Percentiles rank a stretch among this genome's conserved stretches.
Evolutionary conservation across 2,797 vertebrate species (phyloP).

Genomic region (Hippocampus kuda): DNA sequence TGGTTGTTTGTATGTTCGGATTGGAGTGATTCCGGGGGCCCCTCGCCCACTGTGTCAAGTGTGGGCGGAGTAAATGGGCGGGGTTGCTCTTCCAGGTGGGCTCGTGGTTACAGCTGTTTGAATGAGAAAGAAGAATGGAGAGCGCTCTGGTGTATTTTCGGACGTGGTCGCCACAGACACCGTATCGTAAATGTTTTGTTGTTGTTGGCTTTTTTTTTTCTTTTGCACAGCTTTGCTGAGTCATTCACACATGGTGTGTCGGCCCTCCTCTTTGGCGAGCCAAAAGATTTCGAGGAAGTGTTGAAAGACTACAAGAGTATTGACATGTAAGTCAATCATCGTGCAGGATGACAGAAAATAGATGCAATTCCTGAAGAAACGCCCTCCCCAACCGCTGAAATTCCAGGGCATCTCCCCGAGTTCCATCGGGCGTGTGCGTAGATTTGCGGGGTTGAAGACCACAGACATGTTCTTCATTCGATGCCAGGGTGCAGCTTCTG

Average conservation of each 20-base stretch:
- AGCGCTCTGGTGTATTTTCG: conserved; percentile 47
- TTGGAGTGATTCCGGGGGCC: conserved; percentile 32
- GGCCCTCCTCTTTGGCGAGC: background rate
- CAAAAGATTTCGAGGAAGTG: background rate
- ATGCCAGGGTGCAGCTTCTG: conserved; percentile 53
- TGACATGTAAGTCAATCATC: background rate
- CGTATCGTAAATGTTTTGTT: conserved; percentile 34
- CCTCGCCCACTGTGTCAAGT: conserved; percentile 6
- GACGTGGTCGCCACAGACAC: conserved; percentile 34
- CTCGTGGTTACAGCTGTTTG: conserved; percentile 33
- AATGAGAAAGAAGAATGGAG: conserved; percentile 18
- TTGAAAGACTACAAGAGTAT: background rate
- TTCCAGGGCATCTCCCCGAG: conserved; percentile 27
- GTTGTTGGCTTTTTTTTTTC: conserved; percentile 36
- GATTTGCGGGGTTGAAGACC: conserved; percentile 39
- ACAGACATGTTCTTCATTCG: conserved; percentile 49
- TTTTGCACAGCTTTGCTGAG: conserved; percentile 33
- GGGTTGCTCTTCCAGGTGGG: conserved; percentile 28
- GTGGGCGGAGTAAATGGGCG: conserved; percentile 21
- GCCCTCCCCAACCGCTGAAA: conserved; percentile 6
- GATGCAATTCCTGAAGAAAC: too few relatives aligned
- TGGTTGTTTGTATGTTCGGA: background rate
- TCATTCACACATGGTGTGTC: conserved; percentile 47
- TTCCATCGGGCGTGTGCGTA: conserved; percentile 32
- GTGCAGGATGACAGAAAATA: too few relatives aligned